Evolutionary conservation across 1,140 invertebrate genomes (phyloP).

Genomic region (Drosophila athabasca): DNA sequence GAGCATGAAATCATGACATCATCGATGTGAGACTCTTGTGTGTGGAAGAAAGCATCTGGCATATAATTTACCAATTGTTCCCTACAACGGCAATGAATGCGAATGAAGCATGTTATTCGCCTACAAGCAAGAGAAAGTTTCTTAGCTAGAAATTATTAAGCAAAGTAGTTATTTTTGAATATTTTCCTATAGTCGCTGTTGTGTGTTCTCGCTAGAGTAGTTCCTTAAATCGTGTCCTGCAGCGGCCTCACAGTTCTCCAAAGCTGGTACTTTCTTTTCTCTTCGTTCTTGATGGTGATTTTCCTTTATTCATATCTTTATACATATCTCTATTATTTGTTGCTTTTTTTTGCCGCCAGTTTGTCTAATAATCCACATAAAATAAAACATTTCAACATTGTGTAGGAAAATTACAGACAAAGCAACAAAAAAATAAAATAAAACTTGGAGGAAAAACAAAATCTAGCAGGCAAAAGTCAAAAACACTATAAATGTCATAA

Average conservation of each 20-base stretch:
- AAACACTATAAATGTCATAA: constrained; percentile 49
- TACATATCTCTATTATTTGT: too few species aligned
- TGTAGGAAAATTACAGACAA: constrained; percentile 14
- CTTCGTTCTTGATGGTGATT: constrained; percentile 34
- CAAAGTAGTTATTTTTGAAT: background rate
- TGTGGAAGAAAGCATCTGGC: constrained; percentile 44
- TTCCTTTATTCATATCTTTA: background rate
- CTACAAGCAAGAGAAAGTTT: constrained; percentile 2
- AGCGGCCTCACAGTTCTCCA: constrained; percentile 21
- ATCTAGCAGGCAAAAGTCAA: constrained; percentile 12
- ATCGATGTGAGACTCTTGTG: constrained; percentile 21
- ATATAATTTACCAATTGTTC: constrained; percentile 19
- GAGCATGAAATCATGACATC: constrained; percentile 47
- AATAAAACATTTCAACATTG: constrained; percentile 43
- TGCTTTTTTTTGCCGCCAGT: constrained; percentile 38
- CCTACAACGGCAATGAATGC: constrained; percentile 10
- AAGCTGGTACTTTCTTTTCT: background rate
- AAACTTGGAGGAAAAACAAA: background rate
- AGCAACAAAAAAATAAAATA: constrained; percentile 1
- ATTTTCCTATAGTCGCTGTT: background rate
- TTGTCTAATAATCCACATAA: constrained; percentile 54
- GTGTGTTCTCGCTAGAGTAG: background rate
- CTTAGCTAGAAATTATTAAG: constrained; percentile 1
- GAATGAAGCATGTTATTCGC: background rate
- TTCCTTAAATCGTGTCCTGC: background rate